Evolutionary conservation across 2,797 vertebrate genomes (phyloP), one percentile per base, ranked within the genome.

Genomic region (Peromyscus aztecus): DNA sequence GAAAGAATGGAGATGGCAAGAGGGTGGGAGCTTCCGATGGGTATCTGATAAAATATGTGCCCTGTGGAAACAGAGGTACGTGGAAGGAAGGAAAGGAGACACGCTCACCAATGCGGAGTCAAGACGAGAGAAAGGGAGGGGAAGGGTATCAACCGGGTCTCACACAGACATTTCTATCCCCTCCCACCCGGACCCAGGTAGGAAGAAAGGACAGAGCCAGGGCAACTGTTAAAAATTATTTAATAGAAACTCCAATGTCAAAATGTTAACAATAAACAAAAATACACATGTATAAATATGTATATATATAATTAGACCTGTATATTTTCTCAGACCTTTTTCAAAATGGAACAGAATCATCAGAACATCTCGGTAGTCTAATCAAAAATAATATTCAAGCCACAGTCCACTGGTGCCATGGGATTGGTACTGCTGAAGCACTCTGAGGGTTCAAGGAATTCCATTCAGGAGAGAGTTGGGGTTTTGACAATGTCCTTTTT

Each of bases 171-270:
- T 59, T 27, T 13, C 27, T 13, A 34, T 10, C 16, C 37, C 40
- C n/a, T n/a, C 73, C 65, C 21, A 19, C 43, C 63, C 24, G 52
- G 49, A 46, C 5, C 52, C 37, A 57, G 23, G 78, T 31, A 73
- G 77, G 34, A 90, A 90, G 78, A 89, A 88, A 96, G 16, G 63
- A 88, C 55, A 52, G 77, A 96, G 82, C 46, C 94, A 94, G 94
- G 31, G 43, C 77, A 97, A 96, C 84, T 97, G 94, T 97, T 96
- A 98, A 98, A 98, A 98, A 98, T 97, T 83, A 97, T 98, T 98
- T 98, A 98, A 98, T 98, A 98, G 96, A 98, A 98, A 97, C 97
- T 97, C 91, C 97, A 97, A 97, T 97, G 97, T 97, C 97, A 97
- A 98, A 97, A 98, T 98, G 96, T 61, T 97, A 96, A 98, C 97